Conservation (phyloP, 2,797 vertebrate genomes). For the Catharus ustulatus region DNA sequence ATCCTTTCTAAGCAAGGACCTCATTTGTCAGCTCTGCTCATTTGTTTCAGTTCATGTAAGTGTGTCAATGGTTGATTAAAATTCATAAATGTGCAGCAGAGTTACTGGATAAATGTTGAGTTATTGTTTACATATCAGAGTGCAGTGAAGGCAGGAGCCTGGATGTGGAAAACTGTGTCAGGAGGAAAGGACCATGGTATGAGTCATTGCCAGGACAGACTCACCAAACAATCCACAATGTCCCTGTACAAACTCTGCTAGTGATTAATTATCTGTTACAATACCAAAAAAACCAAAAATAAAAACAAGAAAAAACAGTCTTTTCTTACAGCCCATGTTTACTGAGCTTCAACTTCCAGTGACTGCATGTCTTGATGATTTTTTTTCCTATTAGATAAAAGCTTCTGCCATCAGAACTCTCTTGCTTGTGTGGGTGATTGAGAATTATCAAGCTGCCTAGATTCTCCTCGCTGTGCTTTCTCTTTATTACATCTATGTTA, state of each 20-base stretch:
- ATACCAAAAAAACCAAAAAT: background rate
- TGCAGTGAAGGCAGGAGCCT: background rate
- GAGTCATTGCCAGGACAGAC: background rate
- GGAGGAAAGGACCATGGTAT: background rate
- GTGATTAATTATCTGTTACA: background rate
- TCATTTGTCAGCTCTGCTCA: constrained; percentile 60
- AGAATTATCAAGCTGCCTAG: background rate
- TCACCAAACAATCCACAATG: constrained; percentile 1
- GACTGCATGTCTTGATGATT: background rate
- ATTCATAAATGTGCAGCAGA: constrained; percentile 47
- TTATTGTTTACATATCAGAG: constrained; percentile 48
- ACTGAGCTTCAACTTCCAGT: background rate
- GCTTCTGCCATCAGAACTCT: background rate
- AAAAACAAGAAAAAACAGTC: background rate
- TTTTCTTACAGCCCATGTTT: background rate
- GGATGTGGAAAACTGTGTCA: constrained; percentile 27
- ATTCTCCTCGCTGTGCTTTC: background rate
- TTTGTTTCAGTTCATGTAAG: constrained; percentile 55
- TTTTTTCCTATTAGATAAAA: background rate
- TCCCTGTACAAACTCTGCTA: background rate
- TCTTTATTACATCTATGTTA: background rate
- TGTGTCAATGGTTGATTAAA: constrained; percentile 67
- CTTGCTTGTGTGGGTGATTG: background rate
- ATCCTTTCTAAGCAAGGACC: constrained; percentile 56
- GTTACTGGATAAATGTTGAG: constrained; percentile 33